Percentiles rank a stretch among this genome's conserved stretches.
phyloP scores from a whole-genome alignment of 2,113 vertebrate genomes.

The Oreochromis tanganicae region DNA sequence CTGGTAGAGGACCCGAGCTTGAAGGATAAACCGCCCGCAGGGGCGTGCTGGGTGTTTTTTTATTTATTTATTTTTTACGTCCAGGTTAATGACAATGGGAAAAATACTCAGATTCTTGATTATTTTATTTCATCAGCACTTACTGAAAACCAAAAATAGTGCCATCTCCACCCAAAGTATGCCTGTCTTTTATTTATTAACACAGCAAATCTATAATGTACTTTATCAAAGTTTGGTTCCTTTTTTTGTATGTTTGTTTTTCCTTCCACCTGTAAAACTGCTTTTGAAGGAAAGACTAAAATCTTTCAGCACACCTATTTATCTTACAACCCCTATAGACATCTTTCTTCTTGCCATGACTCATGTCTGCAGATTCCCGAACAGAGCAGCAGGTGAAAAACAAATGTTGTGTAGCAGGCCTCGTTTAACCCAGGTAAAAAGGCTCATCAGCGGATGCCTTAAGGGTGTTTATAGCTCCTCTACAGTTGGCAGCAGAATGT shows the following conservation, averaged over 20 bases:
- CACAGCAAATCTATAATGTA: not conserved
- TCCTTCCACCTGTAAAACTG: not conserved
- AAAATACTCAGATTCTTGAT: not conserved
- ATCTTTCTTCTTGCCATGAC: not conserved
- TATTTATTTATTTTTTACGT: too few species aligned
- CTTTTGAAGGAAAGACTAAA: not conserved
- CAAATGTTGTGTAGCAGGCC: slow-evolving; percentile 38
- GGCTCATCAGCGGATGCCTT: slow-evolving; percentile 50
- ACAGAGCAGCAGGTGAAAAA: slow-evolving; percentile 28
- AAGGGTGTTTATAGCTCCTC: slow-evolving; percentile 46
- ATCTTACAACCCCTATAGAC: slow-evolving; percentile 1
- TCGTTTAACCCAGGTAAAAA: slow-evolving; percentile 47
- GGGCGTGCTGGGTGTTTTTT: too few species aligned
- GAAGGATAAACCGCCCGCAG: too few species aligned
- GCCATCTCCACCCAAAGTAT: not conserved
- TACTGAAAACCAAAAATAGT: not conserved
- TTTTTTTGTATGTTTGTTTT: not conserved
- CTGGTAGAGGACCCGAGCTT: too few species aligned
- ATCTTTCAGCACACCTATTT: not conserved
- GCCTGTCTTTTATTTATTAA: not conserved
- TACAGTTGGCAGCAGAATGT: slow-evolving; percentile 31
- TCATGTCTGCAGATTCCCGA: slow-evolving; percentile 16
- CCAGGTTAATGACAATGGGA: not conserved
- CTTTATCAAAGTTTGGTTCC: not conserved
- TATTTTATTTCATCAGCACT: not conserved